Evolutionary conservation across 1,140 invertebrate genomes (phyloP).

Genomic region (Bombus superbus): DNA sequence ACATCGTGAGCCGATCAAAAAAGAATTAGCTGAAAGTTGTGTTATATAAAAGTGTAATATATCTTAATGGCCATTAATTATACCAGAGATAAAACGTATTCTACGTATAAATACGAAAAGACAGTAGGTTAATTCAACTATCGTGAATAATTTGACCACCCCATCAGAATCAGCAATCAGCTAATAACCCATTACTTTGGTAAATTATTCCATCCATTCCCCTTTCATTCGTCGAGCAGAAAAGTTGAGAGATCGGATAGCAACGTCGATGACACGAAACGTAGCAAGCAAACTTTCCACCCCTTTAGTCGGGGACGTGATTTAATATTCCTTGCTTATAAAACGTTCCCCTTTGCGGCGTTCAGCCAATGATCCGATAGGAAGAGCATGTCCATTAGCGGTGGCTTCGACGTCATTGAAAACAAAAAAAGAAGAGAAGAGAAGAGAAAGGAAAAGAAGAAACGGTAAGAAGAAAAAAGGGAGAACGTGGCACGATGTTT

Average conservation of each 20-base stretch:
- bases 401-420: conserved; percentile 35
- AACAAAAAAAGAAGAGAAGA: background rate
- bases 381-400: conserved; percentile 38
- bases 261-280: background rate
- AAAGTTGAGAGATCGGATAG: background rate
- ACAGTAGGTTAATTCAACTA: background rate
- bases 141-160: background rate
- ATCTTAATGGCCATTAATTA: background rate
- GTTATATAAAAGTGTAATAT: too few species aligned
- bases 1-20: background rate
- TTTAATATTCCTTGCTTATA: conserved; percentile 40
- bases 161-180: background rate
- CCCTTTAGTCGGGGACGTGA: conserved; percentile 3
- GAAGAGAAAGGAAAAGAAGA: background rate
- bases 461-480: background rate
- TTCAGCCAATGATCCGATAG: conserved; percentile 32
- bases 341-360: conserved; percentile 18
- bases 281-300: conserved; percentile 4
- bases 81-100: background rate
- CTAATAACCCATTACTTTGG: background rate
- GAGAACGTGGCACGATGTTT: background rate
- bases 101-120: background rate
- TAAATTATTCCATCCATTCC: background rate
- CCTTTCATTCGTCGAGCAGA: background rate
- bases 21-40: background rate